These are phyloP conservation scores for Pristionchus exspectatus DNA, from an alignment of 2,888 invertebrate species.

Conservation along the genomic window DNA sequence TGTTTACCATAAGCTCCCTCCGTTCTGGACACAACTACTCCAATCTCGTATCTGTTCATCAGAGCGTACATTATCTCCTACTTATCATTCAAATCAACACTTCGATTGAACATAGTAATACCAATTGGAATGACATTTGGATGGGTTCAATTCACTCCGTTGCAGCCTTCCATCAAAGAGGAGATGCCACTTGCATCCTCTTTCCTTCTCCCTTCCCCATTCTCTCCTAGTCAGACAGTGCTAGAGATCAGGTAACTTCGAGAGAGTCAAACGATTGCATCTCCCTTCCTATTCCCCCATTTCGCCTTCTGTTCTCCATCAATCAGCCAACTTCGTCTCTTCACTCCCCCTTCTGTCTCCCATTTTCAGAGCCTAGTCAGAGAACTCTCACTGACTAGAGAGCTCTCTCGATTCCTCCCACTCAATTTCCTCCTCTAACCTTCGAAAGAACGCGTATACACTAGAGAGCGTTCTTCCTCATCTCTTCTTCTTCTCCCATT, in stretches of 20 bases:
- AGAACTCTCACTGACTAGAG: no score
- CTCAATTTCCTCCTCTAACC: neutral
- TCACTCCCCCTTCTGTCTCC: neutral
- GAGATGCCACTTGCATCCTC: conserved; percentile 34
- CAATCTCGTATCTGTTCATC: neutral
- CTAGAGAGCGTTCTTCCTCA: neutral
- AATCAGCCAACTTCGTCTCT: neutral
- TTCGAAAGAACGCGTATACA: neutral
- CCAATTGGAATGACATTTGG: neutral
- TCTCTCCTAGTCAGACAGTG: neutral
- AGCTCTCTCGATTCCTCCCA: neutral
- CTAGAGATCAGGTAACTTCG: neutral
- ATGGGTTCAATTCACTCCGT: neutral
- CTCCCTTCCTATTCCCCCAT: neutral
- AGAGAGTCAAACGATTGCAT: neutral
- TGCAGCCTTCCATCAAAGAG: neutral
- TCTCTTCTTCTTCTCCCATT: neutral
- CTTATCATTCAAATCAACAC: no score
- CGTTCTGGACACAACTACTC: neutral
- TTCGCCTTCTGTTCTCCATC: conserved; percentile 4
- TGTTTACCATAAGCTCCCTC: conserved; percentile 5
- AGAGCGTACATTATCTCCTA: no score
- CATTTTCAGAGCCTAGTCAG: neutral
- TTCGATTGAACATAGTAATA: neutral
- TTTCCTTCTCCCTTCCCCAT: neutral